Evolutionary conservation across 2,888 invertebrate species (phyloP).

Genomic region (Glaucopsyche alexis): DNA sequence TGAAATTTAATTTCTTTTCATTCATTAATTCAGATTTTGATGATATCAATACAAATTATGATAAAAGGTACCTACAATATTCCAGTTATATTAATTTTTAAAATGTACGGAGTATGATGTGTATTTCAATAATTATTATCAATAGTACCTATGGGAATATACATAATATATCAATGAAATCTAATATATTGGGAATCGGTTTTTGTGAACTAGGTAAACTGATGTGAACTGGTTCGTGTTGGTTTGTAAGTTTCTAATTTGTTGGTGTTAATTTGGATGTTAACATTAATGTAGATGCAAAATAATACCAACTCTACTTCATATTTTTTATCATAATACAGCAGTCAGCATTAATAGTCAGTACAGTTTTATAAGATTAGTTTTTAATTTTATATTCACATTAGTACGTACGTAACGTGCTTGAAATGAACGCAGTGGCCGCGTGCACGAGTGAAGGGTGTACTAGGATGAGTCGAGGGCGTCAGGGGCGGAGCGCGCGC

Average conservation of each 20-base stretch:
- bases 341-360: too few species aligned
- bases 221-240: background rate
- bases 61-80: background rate
- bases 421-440: conserved; percentile 51
- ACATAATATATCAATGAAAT: too few species aligned
- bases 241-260: background rate
- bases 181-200: too few species aligned
- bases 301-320: background rate
- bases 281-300: background rate
- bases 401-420: background rate
- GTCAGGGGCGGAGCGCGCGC: conserved; percentile 53
- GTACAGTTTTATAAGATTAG: too few species aligned
- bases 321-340: too few species aligned
- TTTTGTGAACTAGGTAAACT: background rate
- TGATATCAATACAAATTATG: background rate
- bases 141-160: background rate
- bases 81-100: background rate
- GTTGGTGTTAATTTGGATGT: background rate
- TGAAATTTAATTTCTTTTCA: too few species aligned
- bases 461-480: conserved; percentile 56
- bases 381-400: too few species aligned
- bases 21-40: conserved; percentile 1
- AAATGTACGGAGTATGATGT: background rate
- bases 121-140: background rate
- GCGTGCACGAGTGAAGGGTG: conserved; percentile 59